Conservation (phyloP, 2,888 invertebrate genomes). For the Ectemnius lituratus region DNA sequence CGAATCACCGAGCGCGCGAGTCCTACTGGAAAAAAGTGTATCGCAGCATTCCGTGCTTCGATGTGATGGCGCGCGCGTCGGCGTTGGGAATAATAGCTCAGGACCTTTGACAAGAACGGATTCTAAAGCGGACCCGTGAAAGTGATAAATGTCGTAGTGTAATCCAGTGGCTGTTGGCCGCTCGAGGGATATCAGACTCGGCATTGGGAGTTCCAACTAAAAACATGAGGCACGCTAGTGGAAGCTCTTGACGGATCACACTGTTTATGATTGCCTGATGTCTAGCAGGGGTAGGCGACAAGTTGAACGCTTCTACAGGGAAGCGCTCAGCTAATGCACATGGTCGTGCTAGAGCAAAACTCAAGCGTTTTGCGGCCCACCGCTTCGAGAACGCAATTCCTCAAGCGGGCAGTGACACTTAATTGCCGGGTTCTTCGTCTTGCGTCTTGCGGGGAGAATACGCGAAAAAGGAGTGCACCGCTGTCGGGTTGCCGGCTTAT, state of each 20-base stretch:
- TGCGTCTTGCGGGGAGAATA: too few species aligned
- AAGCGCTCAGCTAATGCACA: background rate
- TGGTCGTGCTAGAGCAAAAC: background rate
- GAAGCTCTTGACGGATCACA: background rate
- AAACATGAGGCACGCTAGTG: background rate
- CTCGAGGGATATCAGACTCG: too few species aligned
- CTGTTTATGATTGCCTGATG: background rate
- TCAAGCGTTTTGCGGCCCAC: constrained; percentile 2
- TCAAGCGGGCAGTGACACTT: constrained; percentile 27
- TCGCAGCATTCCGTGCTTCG: too few species aligned
- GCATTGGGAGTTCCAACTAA: background rate
- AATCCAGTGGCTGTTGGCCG: too few species aligned
- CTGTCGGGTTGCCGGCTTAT: background rate
- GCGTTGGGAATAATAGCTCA: too few species aligned
- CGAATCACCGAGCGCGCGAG: too few species aligned
- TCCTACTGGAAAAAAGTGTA: too few species aligned
- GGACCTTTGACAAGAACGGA: too few species aligned
- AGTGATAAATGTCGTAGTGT: constrained; percentile 5
- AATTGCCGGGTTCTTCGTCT: constrained; percentile 49
- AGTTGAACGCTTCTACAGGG: background rate
- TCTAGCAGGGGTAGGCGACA: background rate
- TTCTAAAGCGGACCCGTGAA: background rate
- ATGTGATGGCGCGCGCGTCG: too few species aligned
- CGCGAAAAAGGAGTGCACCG: background rate
- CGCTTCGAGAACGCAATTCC: background rate